Conservation (phyloP, 2,113 vertebrate genomes). For the Percina caprodes region DNA sequence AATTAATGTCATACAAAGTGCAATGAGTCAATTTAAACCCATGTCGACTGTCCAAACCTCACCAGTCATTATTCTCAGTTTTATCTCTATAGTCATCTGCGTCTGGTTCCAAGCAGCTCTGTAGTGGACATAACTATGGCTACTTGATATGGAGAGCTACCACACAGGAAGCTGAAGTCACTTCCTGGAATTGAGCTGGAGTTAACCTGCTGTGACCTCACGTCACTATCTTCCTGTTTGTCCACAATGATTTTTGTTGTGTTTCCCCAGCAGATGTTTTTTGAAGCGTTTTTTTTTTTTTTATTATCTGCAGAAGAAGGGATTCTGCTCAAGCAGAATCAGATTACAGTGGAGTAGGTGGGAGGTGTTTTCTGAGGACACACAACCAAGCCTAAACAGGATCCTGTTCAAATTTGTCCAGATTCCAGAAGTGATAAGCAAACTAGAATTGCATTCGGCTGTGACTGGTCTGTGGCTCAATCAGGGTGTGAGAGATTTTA, state of each 20-base stretch:
- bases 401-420: slow-evolving; percentile 67
- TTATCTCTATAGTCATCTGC: neutral
- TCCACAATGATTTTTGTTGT: slow-evolving; percentile 30
- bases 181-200: slow-evolving; percentile 78
- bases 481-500: neutral
- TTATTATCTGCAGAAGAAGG: neutral
- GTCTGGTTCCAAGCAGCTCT: neutral
- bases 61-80: slow-evolving; percentile 7
- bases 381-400: neutral
- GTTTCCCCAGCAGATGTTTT: neutral
- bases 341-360: slow-evolving; percentile 7
- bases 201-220: slow-evolving; percentile 50
- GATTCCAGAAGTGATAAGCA: slow-evolving; percentile 52
- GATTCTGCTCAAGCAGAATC: neutral
- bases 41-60: neutral
- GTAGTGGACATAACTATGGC: slow-evolving; percentile 25
- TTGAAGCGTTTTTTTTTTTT: neutral
- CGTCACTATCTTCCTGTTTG: slow-evolving; percentile 71
- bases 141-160: slow-evolving; percentile 37
- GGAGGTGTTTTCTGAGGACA: slow-evolving; percentile 27
- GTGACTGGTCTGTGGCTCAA: neutral
- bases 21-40: neutral
- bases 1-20: neutral
- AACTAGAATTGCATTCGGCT: neutral
- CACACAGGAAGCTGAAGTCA: slow-evolving; percentile 78